Evolutionary conservation across 2,113 vertebrate species (phyloP).

Genomic region (Xiphophorus hellerii): DNA sequence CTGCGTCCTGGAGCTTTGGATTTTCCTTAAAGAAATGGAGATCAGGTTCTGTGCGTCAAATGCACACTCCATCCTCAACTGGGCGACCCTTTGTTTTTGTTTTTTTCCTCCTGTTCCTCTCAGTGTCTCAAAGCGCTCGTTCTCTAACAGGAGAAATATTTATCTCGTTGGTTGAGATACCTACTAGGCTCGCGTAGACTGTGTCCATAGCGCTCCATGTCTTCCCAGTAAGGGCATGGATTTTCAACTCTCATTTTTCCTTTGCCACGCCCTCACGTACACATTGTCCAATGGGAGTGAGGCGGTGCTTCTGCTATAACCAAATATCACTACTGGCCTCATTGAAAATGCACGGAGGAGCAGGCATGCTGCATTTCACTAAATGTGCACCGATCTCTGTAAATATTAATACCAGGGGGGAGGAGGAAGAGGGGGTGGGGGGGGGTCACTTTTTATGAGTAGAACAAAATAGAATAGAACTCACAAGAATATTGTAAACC

Average conservation of each 20-base stretch:
- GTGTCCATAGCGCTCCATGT: constrained; percentile 75
- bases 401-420: constrained; percentile 37
- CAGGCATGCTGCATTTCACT: constrained; percentile 70
- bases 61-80: constrained; percentile 87
- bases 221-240: constrained; percentile 80
- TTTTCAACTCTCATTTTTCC: constrained; percentile 79
- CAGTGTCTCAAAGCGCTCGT: constrained; percentile 48
- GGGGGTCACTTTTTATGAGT: background rate
- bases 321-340: constrained; percentile 83
- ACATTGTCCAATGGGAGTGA: constrained; percentile 83
- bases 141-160: constrained; percentile 54
- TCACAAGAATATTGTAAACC: background rate
- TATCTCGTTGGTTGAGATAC: constrained; percentile 62
- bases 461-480: constrained; percentile 12
- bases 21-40: constrained; percentile 94
- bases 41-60: constrained; percentile 93
- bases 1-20: constrained; percentile 94
- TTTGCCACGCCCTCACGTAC: constrained; percentile 67
- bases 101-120: constrained; percentile 10
- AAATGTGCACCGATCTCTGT: constrained; percentile 45
- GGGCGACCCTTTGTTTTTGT: constrained; percentile 46
- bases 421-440: too few relatives aligned
- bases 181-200: constrained; percentile 69
- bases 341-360: constrained; percentile 74
- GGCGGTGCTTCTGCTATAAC: constrained; percentile 86